Evolutionary conservation across 2,797 vertebrate species (phyloP), one percentile per base, ranked within the genome.

Genomic region (Artibeus jamaicensis): DNA sequence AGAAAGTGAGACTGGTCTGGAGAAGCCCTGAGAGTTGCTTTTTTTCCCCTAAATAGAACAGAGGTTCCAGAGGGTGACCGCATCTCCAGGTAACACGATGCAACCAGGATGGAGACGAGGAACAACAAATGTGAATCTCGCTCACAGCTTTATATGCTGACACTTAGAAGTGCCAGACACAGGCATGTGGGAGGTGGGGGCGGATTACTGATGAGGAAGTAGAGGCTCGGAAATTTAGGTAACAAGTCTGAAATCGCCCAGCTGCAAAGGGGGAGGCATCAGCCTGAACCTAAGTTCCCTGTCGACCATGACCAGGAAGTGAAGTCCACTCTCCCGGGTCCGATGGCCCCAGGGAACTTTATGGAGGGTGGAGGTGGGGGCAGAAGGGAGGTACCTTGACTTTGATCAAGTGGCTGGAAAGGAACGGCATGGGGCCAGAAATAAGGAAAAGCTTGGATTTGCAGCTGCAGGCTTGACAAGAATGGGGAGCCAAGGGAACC

Each of bases 1-100:
- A 92, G 77, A 83, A 95, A 95, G 79, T 50, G 57, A 84, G 53
- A 46, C 84, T 71, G 53, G 1, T 82, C 70, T 87, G 79, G 16
- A 0, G 4, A 34, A 77, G 70, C 59, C 67, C 89, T 34, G 15
- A 34, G 44, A 37, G n/a, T 6, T 73, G 48, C 73, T 68, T 68
- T 62, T 62, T 67, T 55, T 44, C 42, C 71, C 79, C 46, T 50
- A 50, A 59, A 32, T 0, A 44, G 34, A 68, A 76, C 9, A 55
- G 14, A 46, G 18, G 71, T 89, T 53, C 55, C 71, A 3, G 14
- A 82, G 19, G 65, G 70, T 8, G 9, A 8, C 39, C n/a, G 73
- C n/a, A 0, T 3, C 53, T 32, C 37, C 74, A 39, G 74, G 78
- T 46, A 55, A 78, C 34, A 24, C 26, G 7, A 5, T 15, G 29